These are phyloP conservation scores for Eupithecia centaureata DNA, from an alignment of 2,888 invertebrate genomes.

Conservation along the genomic window DNA sequence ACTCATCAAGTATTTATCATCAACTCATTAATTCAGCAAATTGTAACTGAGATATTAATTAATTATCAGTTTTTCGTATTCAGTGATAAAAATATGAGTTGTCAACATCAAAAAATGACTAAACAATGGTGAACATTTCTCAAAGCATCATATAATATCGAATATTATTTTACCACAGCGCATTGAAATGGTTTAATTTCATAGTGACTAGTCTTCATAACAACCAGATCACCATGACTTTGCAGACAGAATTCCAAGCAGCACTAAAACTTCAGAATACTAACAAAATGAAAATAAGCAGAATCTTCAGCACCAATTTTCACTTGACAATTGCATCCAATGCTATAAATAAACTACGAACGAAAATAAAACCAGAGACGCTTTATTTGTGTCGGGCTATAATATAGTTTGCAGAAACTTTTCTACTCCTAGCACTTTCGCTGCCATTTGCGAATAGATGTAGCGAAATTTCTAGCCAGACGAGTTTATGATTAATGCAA, in stretches of 20 bases:
- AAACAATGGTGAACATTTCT: neutral
- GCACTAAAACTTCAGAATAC: conserved; percentile 5
- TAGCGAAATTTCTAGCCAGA: conserved; percentile 29
- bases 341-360: conserved; percentile 20
- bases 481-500: conserved; percentile 39
- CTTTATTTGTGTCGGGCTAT: conserved; percentile 10
- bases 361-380: conserved; percentile 12
- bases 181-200: neutral
- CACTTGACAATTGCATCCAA: conserved; percentile 17
- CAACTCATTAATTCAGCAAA: neutral
- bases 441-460: conserved; percentile 24
- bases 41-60: neutral
- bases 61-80: neutral
- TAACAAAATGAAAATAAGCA: conserved; percentile 11
- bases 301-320: conserved; percentile 10
- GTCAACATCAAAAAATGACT: neutral
- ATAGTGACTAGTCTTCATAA: neutral
- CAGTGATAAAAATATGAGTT: neutral
- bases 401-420: conserved; percentile 19
- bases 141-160: neutral
- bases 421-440: conserved; percentile 18
- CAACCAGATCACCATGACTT: neutral
- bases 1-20: neutral
- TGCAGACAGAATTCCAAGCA: neutral
- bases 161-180: neutral